A percentile compares a stretch with the other conserved stretches of the same genome.
These are phyloP conservation scores for Parnassius smintheus DNA, from an alignment of 2,888 invertebrate genomes.

Conservation along the genomic window DNA sequence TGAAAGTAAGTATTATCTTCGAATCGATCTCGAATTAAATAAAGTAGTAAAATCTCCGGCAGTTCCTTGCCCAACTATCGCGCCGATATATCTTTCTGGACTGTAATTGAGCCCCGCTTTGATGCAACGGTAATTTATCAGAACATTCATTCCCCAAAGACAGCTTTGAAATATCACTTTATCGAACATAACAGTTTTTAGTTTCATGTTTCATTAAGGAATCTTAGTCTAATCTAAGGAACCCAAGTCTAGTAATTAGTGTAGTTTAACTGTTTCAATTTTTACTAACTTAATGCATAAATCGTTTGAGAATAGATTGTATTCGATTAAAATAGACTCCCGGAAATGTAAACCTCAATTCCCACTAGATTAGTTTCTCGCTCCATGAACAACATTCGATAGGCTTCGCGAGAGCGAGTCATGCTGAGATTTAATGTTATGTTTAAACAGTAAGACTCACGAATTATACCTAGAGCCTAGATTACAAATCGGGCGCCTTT, in stretches of 20 bases:
- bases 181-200: conserved; percentile 13
- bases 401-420: conserved; percentile 52
- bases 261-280: too few species aligned
- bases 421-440: conserved; percentile 65
- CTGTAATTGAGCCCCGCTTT: conserved; percentile 47
- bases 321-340: conserved; percentile 56
- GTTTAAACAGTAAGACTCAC: conserved; percentile 49
- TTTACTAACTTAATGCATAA: neutral
- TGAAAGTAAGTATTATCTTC: conserved; percentile 34
- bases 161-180: conserved; percentile 33
- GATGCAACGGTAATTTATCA: conserved; percentile 49
- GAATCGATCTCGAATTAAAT: conserved; percentile 40
- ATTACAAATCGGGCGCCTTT: conserved; percentile 31
- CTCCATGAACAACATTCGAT: conserved; percentile 44
- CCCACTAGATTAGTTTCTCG: conserved; percentile 50
- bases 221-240: too few species aligned
- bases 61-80: conserved; percentile 36
- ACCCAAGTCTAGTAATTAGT: too few species aligned
- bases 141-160: conserved; percentile 50
- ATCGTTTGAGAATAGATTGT: conserved; percentile 36
- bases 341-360: conserved; percentile 55
- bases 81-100: conserved; percentile 38
- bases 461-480: conserved; percentile 34
- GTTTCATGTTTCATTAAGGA: conserved; percentile 4
- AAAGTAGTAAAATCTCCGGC: conserved; percentile 39